These are phyloP conservation scores for Rhinella marina DNA, from an alignment of 2,797 vertebrate genomes.

Conservation along the genomic window DNA sequence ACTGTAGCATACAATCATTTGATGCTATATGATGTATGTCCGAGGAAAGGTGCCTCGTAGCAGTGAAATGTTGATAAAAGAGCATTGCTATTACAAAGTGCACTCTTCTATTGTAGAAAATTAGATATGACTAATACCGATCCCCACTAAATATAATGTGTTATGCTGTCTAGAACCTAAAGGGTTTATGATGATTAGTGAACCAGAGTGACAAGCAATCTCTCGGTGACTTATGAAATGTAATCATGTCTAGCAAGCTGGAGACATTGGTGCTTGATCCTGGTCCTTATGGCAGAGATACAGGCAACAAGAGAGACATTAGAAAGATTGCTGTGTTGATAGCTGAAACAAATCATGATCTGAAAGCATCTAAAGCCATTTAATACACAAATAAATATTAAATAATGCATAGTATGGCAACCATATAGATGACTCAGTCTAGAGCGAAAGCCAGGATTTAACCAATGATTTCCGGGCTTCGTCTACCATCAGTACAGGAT, in stretches of 20 bases:
- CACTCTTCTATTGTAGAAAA: constrained; percentile 5
- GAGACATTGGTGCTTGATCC: constrained; percentile 25
- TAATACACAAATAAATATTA: constrained; percentile 23
- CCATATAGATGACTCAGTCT: background rate
- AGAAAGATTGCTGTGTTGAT: constrained; percentile 44
- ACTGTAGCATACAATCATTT: constrained; percentile 21
- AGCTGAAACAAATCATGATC: constrained; percentile 47
- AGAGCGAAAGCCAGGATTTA: background rate
- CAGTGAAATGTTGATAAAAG: constrained; percentile 31
- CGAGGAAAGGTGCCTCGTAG: constrained; percentile 6
- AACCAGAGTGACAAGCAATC: constrained; percentile 53
- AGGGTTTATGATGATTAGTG: constrained; percentile 56
- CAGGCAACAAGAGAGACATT: constrained; percentile 49
- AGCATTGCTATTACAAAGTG: constrained; percentile 4
- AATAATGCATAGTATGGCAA: background rate
- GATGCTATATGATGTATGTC: constrained; percentile 31
- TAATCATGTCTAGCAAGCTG: constrained; percentile 52
- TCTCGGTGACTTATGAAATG: constrained; percentile 52
- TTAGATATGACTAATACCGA: constrained; percentile 33
- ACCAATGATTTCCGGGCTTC: background rate
- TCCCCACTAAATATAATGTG: constrained; percentile 23
- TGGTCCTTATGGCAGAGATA: constrained; percentile 39
- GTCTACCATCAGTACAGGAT: background rate
- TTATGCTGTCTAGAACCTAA: constrained; percentile 39
- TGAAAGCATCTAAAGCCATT: background rate